Evolutionary conservation across 1,140 invertebrate species (phyloP), one percentile per base, ranked within the genome.

Genomic region (Conus ventricosus): DNA sequence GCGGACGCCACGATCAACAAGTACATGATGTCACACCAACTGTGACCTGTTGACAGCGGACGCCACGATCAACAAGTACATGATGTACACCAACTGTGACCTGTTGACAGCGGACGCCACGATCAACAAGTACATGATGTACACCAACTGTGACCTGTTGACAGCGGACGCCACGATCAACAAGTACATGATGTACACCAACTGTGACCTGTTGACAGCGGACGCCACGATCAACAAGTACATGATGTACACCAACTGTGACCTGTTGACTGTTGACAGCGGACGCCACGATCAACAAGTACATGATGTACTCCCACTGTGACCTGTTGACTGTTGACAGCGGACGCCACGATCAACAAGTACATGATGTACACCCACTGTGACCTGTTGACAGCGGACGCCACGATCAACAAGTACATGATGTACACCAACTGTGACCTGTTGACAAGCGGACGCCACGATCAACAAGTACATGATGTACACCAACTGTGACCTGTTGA

Each of bases 161-260:
- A n/a, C n/a, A n/a, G n/a, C n/a, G 13, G 99, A 99, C 93, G 98
- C 98, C 1, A 99, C 98, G 0, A 97, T 98, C 89, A 98, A 99
- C 51, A 97, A 97, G 88, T 99, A 99, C 94, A 96, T 97, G 67
- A 96, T 96, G 4, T 95, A 99, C 93, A 99, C 97, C 1, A 98
- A 97, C 94, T 99, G 99, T 94, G 98, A 99, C 92, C 96, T 99
- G 4, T 97, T n/a, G n/a, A n/a, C n/a, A n/a, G n/a, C n/a, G 13
- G 99, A 99, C 93, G 98, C 98, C 1, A 99, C 98, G 0, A 97
- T 98, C 89, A 98, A 99, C 51, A 97, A 97, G 88, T 99, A 99
- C 94, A 96, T 97, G 67, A 96, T 96, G 4, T 95, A 99, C 93
- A 99, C 97, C 1, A 98, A 97, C 94, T 99, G 99, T 94, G 98